Percentiles rank a stretch among this genome's conserved stretches.
phyloP scores from a whole-genome alignment of 2,888 invertebrate species.

The Campaea margaritaria region DNA sequence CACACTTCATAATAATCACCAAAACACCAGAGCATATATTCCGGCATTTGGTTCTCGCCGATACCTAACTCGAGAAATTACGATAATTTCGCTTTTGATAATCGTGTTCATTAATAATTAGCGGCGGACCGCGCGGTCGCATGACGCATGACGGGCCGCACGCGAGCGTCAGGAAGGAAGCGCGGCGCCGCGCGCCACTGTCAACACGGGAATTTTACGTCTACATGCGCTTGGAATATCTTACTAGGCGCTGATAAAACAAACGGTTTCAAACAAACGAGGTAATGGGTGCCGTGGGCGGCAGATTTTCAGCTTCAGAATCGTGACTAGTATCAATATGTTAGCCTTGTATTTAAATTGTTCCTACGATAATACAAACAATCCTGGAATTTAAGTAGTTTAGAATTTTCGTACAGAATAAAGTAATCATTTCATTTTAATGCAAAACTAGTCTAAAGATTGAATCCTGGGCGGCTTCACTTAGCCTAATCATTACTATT shows the following conservation, averaged over 20 bases:
- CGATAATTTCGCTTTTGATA: conserved; percentile 21
- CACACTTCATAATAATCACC: no score
- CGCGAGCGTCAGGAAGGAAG: conserved; percentile 41
- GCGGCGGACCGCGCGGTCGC: conserved; percentile 16
- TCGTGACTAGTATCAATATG: no score
- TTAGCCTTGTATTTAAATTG: no score
- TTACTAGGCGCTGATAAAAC: conserved; percentile 29
- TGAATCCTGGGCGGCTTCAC: no score
- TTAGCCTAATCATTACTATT: no score
- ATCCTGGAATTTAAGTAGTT: no score
- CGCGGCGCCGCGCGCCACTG: conserved; percentile 30
- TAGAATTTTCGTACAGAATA: no score
- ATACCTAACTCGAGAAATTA: conserved; percentile 22
- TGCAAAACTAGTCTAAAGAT: no score
- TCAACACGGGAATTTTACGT: conserved; percentile 11
- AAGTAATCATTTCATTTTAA: no score
- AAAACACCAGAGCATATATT: not conserved
- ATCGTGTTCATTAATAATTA: conserved; percentile 12
- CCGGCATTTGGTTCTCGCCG: conserved; percentile 11
- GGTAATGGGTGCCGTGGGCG: no score
- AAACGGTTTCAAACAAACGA: not conserved
- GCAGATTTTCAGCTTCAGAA: no score
- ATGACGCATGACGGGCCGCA: conserved; percentile 27
- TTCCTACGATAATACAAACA: no score
- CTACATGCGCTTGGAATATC: conserved; percentile 15